Conservation (phyloP, 2,797 vertebrate genomes). For the Sandelia bainsii region DNA sequence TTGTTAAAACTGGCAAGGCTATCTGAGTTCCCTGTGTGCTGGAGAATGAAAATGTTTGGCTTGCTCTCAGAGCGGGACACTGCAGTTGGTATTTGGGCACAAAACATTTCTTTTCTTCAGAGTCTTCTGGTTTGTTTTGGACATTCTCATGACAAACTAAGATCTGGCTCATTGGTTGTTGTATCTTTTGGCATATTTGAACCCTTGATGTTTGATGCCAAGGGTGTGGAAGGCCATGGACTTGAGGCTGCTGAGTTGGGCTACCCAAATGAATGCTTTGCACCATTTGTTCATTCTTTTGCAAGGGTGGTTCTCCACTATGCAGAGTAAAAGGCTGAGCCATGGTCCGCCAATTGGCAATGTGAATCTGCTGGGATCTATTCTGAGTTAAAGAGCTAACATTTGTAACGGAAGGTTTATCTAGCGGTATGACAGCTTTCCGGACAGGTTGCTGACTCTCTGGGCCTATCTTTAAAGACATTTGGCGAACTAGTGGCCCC, state of each 20-base stretch:
- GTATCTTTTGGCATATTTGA: conserved; percentile 80
- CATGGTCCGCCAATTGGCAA: conserved; percentile 68
- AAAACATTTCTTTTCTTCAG: conserved; percentile 81
- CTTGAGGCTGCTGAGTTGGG: conserved; percentile 83
- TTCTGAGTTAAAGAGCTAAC: conserved; percentile 79
- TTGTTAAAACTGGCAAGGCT: conserved; percentile 82
- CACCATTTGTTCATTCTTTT: conserved; percentile 77
- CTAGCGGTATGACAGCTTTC: conserved; percentile 82
- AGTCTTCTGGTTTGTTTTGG: conserved; percentile 69
- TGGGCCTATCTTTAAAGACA: conserved; percentile 94
- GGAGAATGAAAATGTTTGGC: conserved; percentile 84
- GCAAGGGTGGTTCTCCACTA: conserved; percentile 71
- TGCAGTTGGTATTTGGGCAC: conserved; percentile 96
- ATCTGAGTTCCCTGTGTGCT: conserved; percentile 79
- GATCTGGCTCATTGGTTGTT: conserved; percentile 75
- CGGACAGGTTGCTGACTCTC: conserved; percentile 86
- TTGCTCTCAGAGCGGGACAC: conserved; percentile 83
- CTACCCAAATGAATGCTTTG: conserved; percentile 85
- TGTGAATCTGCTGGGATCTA: conserved; percentile 79
- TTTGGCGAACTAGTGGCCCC: conserved; percentile 94
- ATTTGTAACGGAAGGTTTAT: conserved; percentile 77
- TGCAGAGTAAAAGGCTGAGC: conserved; percentile 80
- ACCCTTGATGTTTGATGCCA: conserved; percentile 83
- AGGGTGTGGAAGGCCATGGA: conserved; percentile 85
- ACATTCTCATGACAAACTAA: conserved; percentile 74